phyloP scores from a whole-genome alignment of 2,888 invertebrate species.

The Chelonus formosanus region DNA sequence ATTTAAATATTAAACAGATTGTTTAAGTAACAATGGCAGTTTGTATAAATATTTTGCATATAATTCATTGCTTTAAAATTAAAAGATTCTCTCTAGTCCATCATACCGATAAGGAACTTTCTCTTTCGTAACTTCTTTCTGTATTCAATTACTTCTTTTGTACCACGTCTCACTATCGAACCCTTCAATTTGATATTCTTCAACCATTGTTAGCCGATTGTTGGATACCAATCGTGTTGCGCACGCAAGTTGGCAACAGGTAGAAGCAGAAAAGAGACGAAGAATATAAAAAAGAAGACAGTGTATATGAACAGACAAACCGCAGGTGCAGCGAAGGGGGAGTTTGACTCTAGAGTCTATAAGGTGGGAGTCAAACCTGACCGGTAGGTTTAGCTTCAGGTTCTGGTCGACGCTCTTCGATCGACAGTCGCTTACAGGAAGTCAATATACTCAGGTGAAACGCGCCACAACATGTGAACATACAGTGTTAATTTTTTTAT shows the following conservation, averaged over 20 bases:
- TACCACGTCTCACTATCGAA: not conserved
- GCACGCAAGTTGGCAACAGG: slow-evolving; percentile 54
- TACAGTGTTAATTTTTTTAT: not conserved
- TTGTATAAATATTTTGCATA: no score
- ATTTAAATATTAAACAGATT: no score
- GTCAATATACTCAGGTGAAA: slow-evolving; percentile 45
- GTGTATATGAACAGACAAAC: slow-evolving; percentile 20
- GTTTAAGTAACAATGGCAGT: no score
- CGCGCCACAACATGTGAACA: slow-evolving; percentile 20
- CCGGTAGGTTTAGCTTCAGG: slow-evolving; percentile 42
- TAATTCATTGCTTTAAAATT: no score
- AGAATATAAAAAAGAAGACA: slow-evolving; percentile 19
- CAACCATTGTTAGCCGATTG: slow-evolving; percentile 17
- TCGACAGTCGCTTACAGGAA: slow-evolving; percentile 55
- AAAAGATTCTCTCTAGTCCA: no score
- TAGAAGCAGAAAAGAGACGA: slow-evolving; percentile 39
- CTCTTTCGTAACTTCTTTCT: no score
- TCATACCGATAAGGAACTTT: no score
- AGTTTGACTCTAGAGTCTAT: slow-evolving; percentile 41
- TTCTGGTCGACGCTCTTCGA: slow-evolving; percentile 41
- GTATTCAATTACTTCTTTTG: not conserved
- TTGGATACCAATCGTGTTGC: slow-evolving; percentile 38
- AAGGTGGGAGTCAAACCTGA: slow-evolving; percentile 55
- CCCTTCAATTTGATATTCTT: not conserved
- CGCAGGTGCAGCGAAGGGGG: slow-evolving; percentile 46